phyloP scores from a whole-genome alignment of 2,113 vertebrate genomes.

The Trichechus manatus region DNA sequence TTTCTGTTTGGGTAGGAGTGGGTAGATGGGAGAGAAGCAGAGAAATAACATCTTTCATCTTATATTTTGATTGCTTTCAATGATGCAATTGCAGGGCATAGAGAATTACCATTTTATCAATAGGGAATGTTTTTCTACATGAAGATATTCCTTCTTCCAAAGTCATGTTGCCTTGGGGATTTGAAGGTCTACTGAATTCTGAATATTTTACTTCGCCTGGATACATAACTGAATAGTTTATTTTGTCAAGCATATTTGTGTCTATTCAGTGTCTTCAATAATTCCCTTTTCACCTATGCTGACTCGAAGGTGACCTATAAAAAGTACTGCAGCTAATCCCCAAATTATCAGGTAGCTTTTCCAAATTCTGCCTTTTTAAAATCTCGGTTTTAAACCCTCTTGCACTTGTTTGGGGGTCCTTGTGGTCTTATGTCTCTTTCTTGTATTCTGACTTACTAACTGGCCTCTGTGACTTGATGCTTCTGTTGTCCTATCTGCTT shows the following conservation, averaged over 20 bases:
- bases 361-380: not conserved
- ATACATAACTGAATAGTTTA: slow-evolving; percentile 81
- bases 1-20: not conserved
- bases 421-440: not conserved
- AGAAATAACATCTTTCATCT: not conserved
- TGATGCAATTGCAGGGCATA: slow-evolving; percentile 23
- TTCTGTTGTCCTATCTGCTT: not conserved
- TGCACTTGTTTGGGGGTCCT: not conserved
- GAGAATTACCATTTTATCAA: slow-evolving; percentile 57
- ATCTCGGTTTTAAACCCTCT: not conserved
- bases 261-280: slow-evolving; percentile 19
- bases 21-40: not conserved
- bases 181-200: slow-evolving; percentile 77
- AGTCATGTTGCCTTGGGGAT: slow-evolving; percentile 73
- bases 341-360: not conserved
- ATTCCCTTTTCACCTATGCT: not conserved
- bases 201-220: slow-evolving; percentile 75
- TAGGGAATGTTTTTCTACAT: slow-evolving; percentile 55
- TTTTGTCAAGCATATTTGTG: not conserved
- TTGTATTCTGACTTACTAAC: not conserved
- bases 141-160: slow-evolving; percentile 65
- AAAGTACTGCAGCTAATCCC: not conserved
- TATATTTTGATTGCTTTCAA: not conserved
- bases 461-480: not conserved
- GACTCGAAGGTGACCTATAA: slow-evolving; percentile 39